These are phyloP conservation scores for Listronotus bonariensis DNA, from an alignment of 1,140 invertebrate genomes.

Conservation along the genomic window DNA sequence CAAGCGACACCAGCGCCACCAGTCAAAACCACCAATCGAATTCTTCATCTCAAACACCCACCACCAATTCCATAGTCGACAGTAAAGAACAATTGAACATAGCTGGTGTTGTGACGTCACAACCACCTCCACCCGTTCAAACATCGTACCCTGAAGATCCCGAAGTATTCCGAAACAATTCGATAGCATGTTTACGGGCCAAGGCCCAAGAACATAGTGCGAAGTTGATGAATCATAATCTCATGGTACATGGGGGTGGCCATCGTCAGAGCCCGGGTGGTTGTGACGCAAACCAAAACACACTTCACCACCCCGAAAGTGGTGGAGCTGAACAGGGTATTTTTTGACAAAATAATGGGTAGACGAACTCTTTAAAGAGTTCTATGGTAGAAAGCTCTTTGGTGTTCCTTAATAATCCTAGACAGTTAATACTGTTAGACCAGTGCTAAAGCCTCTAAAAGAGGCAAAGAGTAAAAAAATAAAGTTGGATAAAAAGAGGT, in stretches of 20 bases:
- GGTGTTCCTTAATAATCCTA: constrained; percentile 19
- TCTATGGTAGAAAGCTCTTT: constrained; percentile 1
- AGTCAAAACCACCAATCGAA: constrained; percentile 39
- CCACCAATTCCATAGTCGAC: constrained; percentile 32
- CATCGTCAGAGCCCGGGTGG: constrained; percentile 38
- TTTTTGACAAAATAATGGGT: constrained; percentile 50
- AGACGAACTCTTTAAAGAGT: constrained; percentile 7
- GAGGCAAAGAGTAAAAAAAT: no score
- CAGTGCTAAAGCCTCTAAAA: no score
- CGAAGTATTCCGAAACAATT: constrained; percentile 82
- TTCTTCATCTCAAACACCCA: constrained; percentile 22
- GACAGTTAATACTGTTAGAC: background rate
- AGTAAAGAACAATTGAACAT: constrained; percentile 49
- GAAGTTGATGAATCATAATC: constrained; percentile 69
- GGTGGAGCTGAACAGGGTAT: constrained; percentile 44
- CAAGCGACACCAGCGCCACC: constrained; percentile 58
- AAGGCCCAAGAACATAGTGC: constrained; percentile 94
- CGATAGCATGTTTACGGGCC: constrained; percentile 89
- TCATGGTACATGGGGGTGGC: constrained; percentile 61
- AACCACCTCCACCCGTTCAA: constrained; percentile 37
- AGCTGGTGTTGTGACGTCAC: constrained; percentile 38
- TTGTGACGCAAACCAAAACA: constrained; percentile 54
- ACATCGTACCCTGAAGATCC: constrained; percentile 64
- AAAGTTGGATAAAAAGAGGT: no score
- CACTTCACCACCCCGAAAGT: constrained; percentile 50